These are phyloP conservation scores for Decapterus maruadsi DNA, from an alignment of 2,797 vertebrate species.

Conservation along the genomic window DNA sequence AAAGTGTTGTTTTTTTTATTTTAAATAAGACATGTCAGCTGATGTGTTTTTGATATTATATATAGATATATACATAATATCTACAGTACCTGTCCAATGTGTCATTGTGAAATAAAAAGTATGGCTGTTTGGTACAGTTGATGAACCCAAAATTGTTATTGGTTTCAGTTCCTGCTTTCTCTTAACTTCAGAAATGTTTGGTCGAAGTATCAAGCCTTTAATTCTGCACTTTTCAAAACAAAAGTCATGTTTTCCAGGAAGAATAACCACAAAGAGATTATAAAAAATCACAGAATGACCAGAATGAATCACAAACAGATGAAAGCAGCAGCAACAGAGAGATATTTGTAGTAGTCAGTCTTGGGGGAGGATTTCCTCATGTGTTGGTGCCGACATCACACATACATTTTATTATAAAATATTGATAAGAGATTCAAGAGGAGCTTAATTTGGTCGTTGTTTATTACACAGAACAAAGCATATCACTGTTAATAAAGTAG, in stretches of 20 bases:
- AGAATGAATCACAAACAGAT: neutral
- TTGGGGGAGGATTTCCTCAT: too few relatives aligned
- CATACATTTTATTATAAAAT: too few relatives aligned
- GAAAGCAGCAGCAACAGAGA: too few relatives aligned
- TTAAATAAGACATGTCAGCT: conserved; percentile 79
- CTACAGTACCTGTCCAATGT: conserved; percentile 78
- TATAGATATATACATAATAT: conserved; percentile 43
- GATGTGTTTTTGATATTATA: conserved; percentile 80
- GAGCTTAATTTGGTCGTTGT: neutral
- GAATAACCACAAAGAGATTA: neutral
- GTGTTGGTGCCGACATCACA: neutral
- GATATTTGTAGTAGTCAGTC: too few relatives aligned
- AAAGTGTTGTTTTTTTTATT: conserved; percentile 69
- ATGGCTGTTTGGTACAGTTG: conserved; percentile 80
- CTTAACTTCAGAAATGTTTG: neutral
- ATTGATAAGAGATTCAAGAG: neutral
- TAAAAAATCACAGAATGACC: neutral
- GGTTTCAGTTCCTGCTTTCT: conserved; percentile 21
- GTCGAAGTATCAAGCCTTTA: neutral
- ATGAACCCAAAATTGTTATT: conserved; percentile 36
- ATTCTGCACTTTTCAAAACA: neutral
- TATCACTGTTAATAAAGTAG: too few relatives aligned
- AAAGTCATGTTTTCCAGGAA: neutral
- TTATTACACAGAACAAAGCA: neutral
- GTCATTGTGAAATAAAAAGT: conserved; percentile 84